Conservation (phyloP, 2,888 invertebrate species). For the Drosophila conformis region DNA sequence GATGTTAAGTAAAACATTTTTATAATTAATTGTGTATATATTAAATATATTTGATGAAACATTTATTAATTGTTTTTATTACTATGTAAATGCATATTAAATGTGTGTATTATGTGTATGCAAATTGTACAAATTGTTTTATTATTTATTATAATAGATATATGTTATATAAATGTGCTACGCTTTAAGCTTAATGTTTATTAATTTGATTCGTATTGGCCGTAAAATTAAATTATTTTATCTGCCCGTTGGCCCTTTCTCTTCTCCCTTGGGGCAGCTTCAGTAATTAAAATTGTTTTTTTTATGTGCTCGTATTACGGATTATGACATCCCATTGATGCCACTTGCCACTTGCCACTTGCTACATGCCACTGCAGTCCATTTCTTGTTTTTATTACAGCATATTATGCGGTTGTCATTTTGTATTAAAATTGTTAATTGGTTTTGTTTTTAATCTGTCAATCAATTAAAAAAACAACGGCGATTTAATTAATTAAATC, state of each 20-base stretch:
- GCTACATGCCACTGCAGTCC: neutral
- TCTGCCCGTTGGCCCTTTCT: constrained; percentile 12
- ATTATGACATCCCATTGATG: constrained; percentile 76
- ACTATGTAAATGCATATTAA: no score
- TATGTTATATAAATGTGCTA: neutral
- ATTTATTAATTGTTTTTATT: neutral
- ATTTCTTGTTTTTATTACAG: constrained; percentile 72
- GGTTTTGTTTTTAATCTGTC: constrained; percentile 83
- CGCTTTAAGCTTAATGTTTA: constrained; percentile 1
- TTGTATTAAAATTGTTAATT: constrained; percentile 83
- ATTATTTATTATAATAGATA: neutral
- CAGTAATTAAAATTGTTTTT: constrained; percentile 82
- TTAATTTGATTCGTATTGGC: constrained; percentile 9
- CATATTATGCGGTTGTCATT: constrained; percentile 82
- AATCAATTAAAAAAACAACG: constrained; percentile 82
- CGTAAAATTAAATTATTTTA: constrained; percentile 33
- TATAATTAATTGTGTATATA: neutral
- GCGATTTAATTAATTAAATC: constrained; percentile 82
- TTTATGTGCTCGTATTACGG: constrained; percentile 68
- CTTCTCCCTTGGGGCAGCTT: constrained; percentile 51
- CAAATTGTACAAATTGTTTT: no score
- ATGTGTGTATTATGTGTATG: neutral
- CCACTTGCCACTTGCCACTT: constrained; percentile 18
- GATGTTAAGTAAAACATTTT: neutral
- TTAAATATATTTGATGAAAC: neutral